A percentile compares a stretch with the other conserved stretches of the same genome.
These are phyloP conservation scores for Dimorphilus gyrociliatus DNA, from an alignment of 2,888 invertebrate species.

Conservation along the genomic window DNA sequence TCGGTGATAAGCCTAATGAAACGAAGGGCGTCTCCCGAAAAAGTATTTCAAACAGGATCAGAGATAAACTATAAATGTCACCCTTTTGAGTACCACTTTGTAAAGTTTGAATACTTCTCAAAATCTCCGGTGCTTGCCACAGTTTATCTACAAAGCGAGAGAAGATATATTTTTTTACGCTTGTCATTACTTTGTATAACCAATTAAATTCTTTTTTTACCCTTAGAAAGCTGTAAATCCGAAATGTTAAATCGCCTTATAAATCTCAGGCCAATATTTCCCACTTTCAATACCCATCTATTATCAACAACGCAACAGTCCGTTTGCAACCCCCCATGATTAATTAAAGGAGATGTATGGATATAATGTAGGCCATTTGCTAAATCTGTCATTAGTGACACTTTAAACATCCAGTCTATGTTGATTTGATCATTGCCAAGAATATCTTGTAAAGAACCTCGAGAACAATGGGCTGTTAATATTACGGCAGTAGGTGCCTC, in stretches of 20 bases:
- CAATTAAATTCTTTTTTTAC: no score
- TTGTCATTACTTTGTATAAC: no score
- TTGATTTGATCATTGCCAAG: conserved; percentile 22
- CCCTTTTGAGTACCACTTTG: no score
- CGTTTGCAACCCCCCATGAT: conserved; percentile 65
- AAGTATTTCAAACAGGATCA: no score
- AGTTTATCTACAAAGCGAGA: conserved; percentile 7
- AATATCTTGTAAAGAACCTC: conserved; percentile 16
- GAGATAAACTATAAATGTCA: no score
- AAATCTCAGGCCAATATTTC: no score
- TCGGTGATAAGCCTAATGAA: no score
- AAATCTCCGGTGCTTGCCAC: no score
- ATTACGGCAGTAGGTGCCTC: conserved; percentile 59
- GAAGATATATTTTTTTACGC: neutral
- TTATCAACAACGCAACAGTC: conserved; percentile 72
- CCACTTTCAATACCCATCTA: conserved; percentile 69
- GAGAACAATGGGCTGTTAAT: conserved; percentile 54
- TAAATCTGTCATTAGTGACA: conserved; percentile 21
- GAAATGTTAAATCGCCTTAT: no score
- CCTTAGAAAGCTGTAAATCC: conserved; percentile 41
- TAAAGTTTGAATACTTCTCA: no score
- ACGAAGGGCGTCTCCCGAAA: no score
- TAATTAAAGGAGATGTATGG: conserved; percentile 5
- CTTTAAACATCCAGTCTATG: conserved; percentile 24
- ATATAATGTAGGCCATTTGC: conserved; percentile 11